A percentile compares a stretch with the other conserved stretches of the same genome.
Conservation (phyloP, 1,140 invertebrate genomes). For the Pteromalus puparum region DNA sequence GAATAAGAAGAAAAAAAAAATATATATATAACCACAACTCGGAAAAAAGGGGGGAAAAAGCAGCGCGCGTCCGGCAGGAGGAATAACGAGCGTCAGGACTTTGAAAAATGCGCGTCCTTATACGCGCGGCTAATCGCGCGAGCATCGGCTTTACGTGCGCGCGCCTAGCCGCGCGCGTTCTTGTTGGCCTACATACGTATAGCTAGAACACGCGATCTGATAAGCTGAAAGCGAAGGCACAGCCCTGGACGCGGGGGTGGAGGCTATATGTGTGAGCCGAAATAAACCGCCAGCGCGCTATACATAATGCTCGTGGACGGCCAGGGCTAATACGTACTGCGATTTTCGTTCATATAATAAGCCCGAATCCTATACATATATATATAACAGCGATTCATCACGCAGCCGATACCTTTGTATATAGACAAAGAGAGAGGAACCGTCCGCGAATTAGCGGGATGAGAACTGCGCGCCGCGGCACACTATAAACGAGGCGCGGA, state of each 20-base stretch:
- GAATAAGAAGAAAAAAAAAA: no score
- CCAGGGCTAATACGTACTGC: not conserved
- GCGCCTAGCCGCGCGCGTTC: slow-evolving; percentile 50
- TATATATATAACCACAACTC: not conserved
- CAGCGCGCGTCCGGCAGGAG: not conserved
- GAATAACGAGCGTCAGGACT: slow-evolving; percentile 13
- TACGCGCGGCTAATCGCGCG: slow-evolving; percentile 19
- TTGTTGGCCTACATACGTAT: slow-evolving; percentile 42
- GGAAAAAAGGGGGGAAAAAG: not conserved
- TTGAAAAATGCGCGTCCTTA: slow-evolving; percentile 35
- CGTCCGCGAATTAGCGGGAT: not conserved
- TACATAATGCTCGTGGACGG: not conserved
- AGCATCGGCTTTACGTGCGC: slow-evolving; percentile 48
- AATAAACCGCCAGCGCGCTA: not conserved
- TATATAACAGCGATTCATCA: slow-evolving; percentile 20
- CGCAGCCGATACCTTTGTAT: slow-evolving; percentile 1
- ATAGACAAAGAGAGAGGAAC: not conserved
- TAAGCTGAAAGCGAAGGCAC: slow-evolving; percentile 18
- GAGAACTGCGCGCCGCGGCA: slow-evolving; percentile 8
- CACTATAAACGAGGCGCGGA: slow-evolving; percentile 39
- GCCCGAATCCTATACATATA: slow-evolving; percentile 9
- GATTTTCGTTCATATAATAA: not conserved
- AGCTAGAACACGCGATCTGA: slow-evolving; percentile 14
- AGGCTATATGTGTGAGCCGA: not conserved
- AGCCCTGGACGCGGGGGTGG: not conserved